Base-by-base conservation (phyloP, 1,140 invertebrate species). In the Cotesia chilonis region DNA sequence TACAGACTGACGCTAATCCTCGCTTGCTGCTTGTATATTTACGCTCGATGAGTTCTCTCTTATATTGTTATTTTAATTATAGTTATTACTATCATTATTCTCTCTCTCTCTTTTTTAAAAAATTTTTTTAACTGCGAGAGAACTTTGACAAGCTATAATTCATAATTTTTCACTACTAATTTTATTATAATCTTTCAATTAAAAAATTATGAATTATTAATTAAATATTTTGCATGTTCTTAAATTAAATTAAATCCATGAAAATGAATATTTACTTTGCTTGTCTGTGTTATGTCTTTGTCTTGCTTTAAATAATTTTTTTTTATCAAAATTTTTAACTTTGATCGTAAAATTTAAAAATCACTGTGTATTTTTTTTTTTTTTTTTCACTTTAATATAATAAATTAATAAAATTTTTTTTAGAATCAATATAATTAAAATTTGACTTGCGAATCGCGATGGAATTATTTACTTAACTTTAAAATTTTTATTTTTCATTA, bases 21-120 rank as follows among this genome's bases (percentile, higher is more conserved):
- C 59, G 77, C 77, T 79, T 80, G 77, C 52, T 71, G 78, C 75
- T 77, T 71, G 78, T 51, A 73, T 64, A 51, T 72, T 41, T 63
- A n/a, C 6, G 71, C 69, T 68, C 66, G 54, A 75, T 65, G 20
- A 69, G 68, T 68, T 63, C 57, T 67, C 20, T 70, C 41, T 6
- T 28, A 28, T 28, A 28, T 28, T 28, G 1, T 28, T 28, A 28
- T 28, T 28, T 28, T 28, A 28, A 28, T 28, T 28, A 28, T 28
- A 28, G 28, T 28, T 28, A 28, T 28, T 28, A 28, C 1, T 28
- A 28, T 28, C 28, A 28, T 28, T 28, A 28, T 14, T 35, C 20
- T 52, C 36, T 64, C 17, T 52, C 36, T 66, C 47, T 36, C 17
- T 60, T 69, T 68, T 60, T 69, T 66, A 67, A 70, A 68, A 64